Conservation (phyloP, 2,888 invertebrate species). For the Ashinkailepas kermadecensis region DNA sequence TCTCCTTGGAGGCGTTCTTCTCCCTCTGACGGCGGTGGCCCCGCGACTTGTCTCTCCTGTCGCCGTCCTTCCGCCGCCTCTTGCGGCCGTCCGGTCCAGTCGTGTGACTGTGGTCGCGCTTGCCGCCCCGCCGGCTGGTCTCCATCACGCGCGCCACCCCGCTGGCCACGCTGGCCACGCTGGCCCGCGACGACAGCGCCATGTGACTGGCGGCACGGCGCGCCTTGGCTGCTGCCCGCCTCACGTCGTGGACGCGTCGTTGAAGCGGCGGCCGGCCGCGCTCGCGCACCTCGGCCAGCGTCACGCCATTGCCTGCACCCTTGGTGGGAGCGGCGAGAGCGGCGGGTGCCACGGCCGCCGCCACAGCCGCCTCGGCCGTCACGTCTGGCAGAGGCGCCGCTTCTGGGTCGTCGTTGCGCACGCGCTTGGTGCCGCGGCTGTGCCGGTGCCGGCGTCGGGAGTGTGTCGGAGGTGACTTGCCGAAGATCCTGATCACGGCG, state of each 20-base stretch:
- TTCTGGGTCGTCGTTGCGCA: neutral
- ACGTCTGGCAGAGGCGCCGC: neutral
- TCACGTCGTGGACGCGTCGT: neutral
- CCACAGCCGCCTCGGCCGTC: neutral
- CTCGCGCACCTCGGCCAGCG: neutral
- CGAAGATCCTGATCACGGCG: conserved; percentile 20
- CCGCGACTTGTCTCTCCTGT: neutral
- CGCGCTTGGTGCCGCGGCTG: neutral
- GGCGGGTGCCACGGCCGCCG: neutral
- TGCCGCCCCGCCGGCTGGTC: neutral
- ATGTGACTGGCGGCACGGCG: conserved; percentile 15
- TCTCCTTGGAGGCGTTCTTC: neutral
- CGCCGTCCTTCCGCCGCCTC: neutral
- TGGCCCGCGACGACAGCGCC: conserved; percentile 12
- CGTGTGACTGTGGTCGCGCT: neutral
- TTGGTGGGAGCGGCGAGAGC: too few species aligned
- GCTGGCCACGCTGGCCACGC: conserved; percentile 18
- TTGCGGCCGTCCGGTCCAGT: neutral
- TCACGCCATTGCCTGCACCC: too few species aligned
- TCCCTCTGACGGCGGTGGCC: neutral
- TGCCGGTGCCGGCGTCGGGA: neutral
- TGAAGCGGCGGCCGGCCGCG: neutral
- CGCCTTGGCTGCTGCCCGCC: neutral
- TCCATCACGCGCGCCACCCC: conserved; percentile 5
- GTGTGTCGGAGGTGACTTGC: neutral